These are phyloP conservation scores for Mionectes olivaceus DNA, from an alignment of 2,797 vertebrate species.

Conservation along the genomic window DNA sequence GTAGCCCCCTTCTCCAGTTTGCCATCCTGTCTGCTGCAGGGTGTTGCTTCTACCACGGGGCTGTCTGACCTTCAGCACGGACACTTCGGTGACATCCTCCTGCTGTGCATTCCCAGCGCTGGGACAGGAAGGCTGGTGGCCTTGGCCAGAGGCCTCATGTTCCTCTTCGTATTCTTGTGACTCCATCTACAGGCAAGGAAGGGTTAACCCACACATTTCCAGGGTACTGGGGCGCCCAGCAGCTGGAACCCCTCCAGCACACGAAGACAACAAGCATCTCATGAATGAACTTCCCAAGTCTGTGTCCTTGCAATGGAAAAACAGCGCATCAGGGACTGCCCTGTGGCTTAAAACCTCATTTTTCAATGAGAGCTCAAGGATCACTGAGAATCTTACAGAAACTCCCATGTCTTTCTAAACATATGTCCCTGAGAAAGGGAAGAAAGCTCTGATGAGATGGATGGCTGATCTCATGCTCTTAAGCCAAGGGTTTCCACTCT, in stretches of 20 bases:
- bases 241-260: slow-evolving; percentile 46
- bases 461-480: neutral
- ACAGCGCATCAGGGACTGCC: neutral
- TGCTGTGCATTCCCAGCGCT: neutral
- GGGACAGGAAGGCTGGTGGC: neutral
- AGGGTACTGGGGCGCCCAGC: neutral
- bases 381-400: slow-evolving; percentile 50
- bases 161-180: neutral
- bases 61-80: neutral
- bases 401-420: neutral
- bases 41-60: neutral
- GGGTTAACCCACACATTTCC: slow-evolving; percentile 55
- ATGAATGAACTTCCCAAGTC: slow-evolving; percentile 5
- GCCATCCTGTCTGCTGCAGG: neutral
- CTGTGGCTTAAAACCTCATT: slow-evolving; percentile 44
- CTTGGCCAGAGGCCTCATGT: accelerated
- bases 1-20: neutral
- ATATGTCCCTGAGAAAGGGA: neutral
- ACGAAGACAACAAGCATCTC: slow-evolving; percentile 15
- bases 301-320: slow-evolving; percentile 60
- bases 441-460: neutral
- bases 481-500: neutral
- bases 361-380: slow-evolving; percentile 52
- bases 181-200: slow-evolving; percentile 44
- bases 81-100: neutral